These are phyloP conservation scores for Lepus timidus DNA, from an alignment of 2,113 vertebrate genomes.

Conservation along the genomic window DNA sequence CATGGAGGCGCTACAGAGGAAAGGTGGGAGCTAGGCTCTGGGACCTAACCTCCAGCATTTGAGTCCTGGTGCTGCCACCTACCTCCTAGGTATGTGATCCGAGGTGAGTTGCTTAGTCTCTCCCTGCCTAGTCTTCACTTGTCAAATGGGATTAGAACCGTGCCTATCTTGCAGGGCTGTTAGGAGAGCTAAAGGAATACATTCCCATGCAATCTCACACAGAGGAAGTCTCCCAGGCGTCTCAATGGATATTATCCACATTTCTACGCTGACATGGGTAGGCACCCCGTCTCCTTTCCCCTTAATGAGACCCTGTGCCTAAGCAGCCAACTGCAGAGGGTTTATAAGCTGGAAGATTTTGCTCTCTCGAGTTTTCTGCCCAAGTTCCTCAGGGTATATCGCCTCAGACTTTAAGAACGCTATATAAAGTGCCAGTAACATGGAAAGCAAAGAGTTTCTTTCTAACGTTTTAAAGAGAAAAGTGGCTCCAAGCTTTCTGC, in stretches of 20 bases:
- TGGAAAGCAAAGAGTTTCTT: not conserved
- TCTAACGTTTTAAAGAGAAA: constrained; percentile 55
- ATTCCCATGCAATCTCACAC: not conserved
- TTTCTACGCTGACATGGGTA: not conserved
- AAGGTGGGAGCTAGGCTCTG: not conserved
- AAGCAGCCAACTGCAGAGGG: not conserved
- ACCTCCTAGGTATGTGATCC: not conserved
- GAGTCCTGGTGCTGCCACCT: not conserved
- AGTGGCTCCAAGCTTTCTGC: not conserved
- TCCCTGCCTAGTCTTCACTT: not conserved
- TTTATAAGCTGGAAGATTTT: constrained; percentile 44
- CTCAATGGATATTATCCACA: not conserved
- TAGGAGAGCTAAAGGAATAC: not conserved
- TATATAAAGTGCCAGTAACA: constrained; percentile 32
- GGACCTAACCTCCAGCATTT: not conserved
- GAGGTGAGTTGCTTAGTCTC: not conserved
- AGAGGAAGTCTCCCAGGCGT: not conserved
- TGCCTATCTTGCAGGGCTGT: not conserved
- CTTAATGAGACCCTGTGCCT: not conserved
- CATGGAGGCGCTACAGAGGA: not conserved
- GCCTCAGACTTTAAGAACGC: not conserved
- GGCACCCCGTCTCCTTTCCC: not conserved
- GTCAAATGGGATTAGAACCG: not conserved
- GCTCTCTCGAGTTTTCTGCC: not conserved
- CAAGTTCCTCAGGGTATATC: not conserved